Conservation (phyloP, 2,797 vertebrate genomes). For the Schizothorax lantsangensis region DNA sequence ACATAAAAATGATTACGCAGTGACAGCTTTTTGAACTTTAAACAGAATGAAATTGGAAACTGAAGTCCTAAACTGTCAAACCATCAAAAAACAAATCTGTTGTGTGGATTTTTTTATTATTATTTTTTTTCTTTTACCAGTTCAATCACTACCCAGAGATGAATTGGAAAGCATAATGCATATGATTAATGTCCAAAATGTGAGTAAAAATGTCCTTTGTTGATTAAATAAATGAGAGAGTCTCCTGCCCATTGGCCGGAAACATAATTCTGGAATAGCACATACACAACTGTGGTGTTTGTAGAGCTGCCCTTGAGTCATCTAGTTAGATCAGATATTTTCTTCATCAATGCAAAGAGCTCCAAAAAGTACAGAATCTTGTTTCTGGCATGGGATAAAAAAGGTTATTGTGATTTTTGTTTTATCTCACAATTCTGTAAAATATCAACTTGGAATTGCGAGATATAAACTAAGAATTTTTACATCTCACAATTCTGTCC, state of each 20-base stretch:
- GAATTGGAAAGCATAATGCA: background rate
- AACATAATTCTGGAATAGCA: background rate
- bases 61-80: background rate
- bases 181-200: background rate
- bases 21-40: background rate
- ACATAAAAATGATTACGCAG: background rate
- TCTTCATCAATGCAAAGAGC: background rate
- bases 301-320: background rate
- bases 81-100: background rate
- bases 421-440: background rate
- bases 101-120: background rate
- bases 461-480: too few species aligned
- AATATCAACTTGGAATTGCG: background rate
- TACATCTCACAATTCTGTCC: too few species aligned
- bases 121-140: too few species aligned
- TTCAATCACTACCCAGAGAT: background rate
- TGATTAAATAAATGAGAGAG: background rate
- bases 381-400: background rate
- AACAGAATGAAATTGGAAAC: background rate
- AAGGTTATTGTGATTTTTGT: background rate
- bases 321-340: background rate
- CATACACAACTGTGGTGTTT: background rate
- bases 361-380: background rate
- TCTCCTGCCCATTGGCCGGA: background rate
- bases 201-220: background rate